phyloP scores from a whole-genome alignment of 2,888 invertebrate species.

The Dastarcus helophoroides region DNA sequence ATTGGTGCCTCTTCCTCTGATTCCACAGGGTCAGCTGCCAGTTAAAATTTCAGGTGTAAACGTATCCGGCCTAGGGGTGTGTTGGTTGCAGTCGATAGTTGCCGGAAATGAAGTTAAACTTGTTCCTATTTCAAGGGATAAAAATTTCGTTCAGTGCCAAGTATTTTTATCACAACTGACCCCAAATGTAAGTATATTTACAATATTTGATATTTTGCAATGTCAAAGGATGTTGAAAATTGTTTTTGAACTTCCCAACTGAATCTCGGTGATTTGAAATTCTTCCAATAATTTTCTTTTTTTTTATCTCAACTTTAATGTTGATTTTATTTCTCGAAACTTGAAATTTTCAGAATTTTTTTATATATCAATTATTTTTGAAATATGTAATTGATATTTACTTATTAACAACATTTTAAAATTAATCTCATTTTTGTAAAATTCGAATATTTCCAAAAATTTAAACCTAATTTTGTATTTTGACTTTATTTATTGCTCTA shows the following conservation, averaged over 20 bases:
- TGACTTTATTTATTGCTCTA: too few species aligned
- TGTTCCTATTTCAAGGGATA: slow-evolving; percentile 33
- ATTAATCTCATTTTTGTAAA: too few species aligned
- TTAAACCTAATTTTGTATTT: too few species aligned
- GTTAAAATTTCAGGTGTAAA: slow-evolving; percentile 42
- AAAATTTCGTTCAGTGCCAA: slow-evolving; percentile 38
- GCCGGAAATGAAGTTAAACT: slow-evolving; percentile 34
- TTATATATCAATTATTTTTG: too few species aligned
- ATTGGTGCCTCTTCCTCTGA: slow-evolving; percentile 25
- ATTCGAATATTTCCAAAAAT: too few species aligned
- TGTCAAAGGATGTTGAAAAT: not conserved
- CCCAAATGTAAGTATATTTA: slow-evolving; percentile 5
- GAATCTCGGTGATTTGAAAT: too few species aligned
- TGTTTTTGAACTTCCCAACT: not conserved
- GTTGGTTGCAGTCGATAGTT: slow-evolving; percentile 37
- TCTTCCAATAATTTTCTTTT: too few species aligned
- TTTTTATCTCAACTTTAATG: too few species aligned
- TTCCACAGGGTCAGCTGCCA: slow-evolving; percentile 33
- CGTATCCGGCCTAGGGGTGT: slow-evolving; percentile 38
- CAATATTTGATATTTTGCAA: not conserved
- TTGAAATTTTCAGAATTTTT: too few species aligned
- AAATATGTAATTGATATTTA: too few species aligned
- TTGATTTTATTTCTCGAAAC: too few species aligned
- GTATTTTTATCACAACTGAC: slow-evolving; percentile 24
- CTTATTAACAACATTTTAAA: too few species aligned